Conservation (phyloP, 2,797 vertebrate species). For the Sandelia bainsii region DNA sequence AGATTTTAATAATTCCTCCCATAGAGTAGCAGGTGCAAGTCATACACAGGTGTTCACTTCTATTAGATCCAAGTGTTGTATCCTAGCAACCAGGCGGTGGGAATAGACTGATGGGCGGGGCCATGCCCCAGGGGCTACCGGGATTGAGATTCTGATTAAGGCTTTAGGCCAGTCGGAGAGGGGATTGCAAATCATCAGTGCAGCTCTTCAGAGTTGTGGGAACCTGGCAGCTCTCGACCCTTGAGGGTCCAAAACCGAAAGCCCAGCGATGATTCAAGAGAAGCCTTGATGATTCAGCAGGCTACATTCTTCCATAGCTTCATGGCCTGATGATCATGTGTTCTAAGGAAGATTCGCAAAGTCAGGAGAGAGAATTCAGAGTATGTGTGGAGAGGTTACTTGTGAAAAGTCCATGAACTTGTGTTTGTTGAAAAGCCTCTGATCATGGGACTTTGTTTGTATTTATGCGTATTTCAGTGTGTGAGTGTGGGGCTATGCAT, state of each 20-base stretch:
- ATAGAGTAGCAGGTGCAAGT: slow-evolving; percentile 72
- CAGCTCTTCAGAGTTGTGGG: slow-evolving; percentile 68
- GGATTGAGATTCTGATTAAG: slow-evolving; percentile 76
- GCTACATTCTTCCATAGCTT: slow-evolving; percentile 35
- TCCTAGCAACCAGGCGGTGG: slow-evolving; percentile 75
- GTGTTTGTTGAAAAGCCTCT: slow-evolving; percentile 58
- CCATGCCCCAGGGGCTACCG: slow-evolving; percentile 64
- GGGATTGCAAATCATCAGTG: slow-evolving; percentile 74
- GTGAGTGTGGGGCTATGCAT: slow-evolving; percentile 26
- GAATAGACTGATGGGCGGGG: slow-evolving; percentile 61
- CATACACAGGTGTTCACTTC: slow-evolving; percentile 73
- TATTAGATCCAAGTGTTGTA: slow-evolving; percentile 71
- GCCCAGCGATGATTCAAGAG: slow-evolving; percentile 44
- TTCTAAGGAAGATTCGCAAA: slow-evolving; percentile 46
- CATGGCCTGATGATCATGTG: slow-evolving; percentile 38
- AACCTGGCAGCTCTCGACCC: slow-evolving; percentile 63
- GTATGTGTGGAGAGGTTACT: slow-evolving; percentile 47
- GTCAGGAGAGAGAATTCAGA: slow-evolving; percentile 38
- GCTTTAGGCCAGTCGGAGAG: slow-evolving; percentile 57
- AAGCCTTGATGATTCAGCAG: slow-evolving; percentile 76
- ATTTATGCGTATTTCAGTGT: slow-evolving; percentile 37
- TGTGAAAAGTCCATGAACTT: slow-evolving; percentile 47
- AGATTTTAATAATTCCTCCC: slow-evolving; percentile 68
- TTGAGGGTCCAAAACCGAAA: slow-evolving; percentile 56
- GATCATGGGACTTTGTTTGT: slow-evolving; percentile 56